These are phyloP conservation scores for Hyperoplus lanceolatus DNA, from an alignment of 2,797 vertebrate genomes.

Conservation along the genomic window DNA sequence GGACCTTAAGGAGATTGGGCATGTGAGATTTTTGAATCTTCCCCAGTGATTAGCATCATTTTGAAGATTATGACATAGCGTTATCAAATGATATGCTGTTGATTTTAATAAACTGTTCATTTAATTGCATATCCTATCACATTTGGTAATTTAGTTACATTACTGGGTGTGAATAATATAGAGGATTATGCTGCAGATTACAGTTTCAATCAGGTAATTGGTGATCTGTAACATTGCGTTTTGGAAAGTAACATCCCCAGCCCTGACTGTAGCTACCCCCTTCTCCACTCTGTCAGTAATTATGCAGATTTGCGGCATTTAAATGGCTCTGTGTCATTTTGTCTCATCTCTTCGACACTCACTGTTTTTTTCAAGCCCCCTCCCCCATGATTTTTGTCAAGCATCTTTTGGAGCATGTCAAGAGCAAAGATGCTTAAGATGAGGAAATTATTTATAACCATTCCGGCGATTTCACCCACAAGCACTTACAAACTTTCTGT, in stretches of 20 bases:
- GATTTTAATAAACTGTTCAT: constrained; percentile 61
- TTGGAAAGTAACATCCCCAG: constrained; percentile 58
- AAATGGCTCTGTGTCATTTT: constrained; percentile 68
- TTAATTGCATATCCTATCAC: constrained; percentile 64
- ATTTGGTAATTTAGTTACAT: constrained; percentile 72
- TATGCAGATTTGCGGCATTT: constrained; percentile 75
- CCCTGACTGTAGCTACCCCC: constrained; percentile 39
- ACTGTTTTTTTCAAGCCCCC: constrained; percentile 57
- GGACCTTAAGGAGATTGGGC: constrained; percentile 9
- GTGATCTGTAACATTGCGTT: constrained; percentile 78
- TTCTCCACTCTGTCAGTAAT: constrained; percentile 51
- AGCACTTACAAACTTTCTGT: constrained; percentile 19
- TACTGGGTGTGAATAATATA: constrained; percentile 70
- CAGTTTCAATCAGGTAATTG: constrained; percentile 80
- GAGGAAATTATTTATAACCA: constrained; percentile 65
- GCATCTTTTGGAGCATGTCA: constrained; percentile 60
- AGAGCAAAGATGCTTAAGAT: constrained; percentile 61
- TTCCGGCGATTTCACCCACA: constrained; percentile 9
- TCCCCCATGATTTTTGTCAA: constrained; percentile 66
- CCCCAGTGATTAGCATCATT: not conserved
- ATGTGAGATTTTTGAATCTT: constrained; percentile 2
- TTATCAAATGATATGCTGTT: constrained; percentile 63
- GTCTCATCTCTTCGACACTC: constrained; percentile 45
- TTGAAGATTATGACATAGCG: constrained; percentile 48
- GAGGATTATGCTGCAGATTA: constrained; percentile 76